These are phyloP conservation scores for Coelinius sp. DNA, from an alignment of 2,888 invertebrate species.

Conservation along the genomic window DNA sequence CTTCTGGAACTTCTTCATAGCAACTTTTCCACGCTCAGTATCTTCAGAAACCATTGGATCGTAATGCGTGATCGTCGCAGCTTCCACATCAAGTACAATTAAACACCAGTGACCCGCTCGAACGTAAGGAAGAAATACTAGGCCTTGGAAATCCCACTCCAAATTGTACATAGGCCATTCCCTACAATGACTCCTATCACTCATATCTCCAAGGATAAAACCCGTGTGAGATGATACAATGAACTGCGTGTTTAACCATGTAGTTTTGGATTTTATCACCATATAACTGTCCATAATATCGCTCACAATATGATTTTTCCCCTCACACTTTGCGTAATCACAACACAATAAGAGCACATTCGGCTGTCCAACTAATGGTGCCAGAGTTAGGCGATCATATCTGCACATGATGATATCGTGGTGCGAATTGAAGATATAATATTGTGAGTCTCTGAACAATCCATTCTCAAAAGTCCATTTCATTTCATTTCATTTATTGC, in stretches of 20 bases:
- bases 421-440: neutral
- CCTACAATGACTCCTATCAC: neutral
- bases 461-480: neutral
- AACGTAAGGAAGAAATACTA: conserved; percentile 1
- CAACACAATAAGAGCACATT: neutral
- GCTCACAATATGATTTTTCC: neutral
- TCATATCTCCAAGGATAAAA: neutral
- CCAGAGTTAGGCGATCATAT: neutral
- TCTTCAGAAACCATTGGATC: neutral
- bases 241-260: neutral
- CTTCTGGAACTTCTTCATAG: neutral
- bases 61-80: neutral
- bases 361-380: neutral
- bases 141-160: neutral
- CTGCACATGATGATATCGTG: neutral
- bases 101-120: conserved; percentile 9
- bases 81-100: neutral
- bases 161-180: neutral
- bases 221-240: neutral
- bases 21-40: neutral
- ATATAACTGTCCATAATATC: neutral
- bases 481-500: no score
- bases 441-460: neutral
- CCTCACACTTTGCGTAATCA: neutral
- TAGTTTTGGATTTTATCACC: neutral